A percentile compares a stretch with the other conserved stretches of the same genome.
These are phyloP conservation scores for Paratilapia polleni DNA, from an alignment of 2,113 vertebrate genomes.

Conservation along the genomic window DNA sequence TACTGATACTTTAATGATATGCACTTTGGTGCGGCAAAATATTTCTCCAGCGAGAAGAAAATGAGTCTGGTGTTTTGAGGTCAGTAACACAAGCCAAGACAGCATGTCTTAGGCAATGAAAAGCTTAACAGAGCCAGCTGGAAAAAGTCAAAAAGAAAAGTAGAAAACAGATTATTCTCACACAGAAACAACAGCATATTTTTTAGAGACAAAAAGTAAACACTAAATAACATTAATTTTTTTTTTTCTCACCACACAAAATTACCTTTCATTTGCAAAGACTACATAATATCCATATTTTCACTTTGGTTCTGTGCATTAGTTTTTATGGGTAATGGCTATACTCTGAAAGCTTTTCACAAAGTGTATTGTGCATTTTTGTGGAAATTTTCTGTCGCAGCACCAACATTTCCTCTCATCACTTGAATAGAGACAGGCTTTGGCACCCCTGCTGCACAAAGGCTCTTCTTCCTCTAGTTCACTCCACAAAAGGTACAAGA, in stretches of 20 bases:
- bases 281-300: neutral
- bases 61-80: conserved; percentile 56
- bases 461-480: neutral
- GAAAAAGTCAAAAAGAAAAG: conserved; percentile 9
- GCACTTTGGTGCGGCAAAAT: conserved; percentile 39
- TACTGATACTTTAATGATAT: conserved; percentile 45
- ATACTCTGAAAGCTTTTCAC: too few species aligned
- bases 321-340: neutral
- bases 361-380: neutral
- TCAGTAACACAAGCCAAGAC: conserved; percentile 49
- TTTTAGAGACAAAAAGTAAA: neutral
- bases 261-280: neutral
- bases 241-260: neutral
- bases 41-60: conserved; percentile 35
- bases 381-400: neutral
- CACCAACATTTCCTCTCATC: neutral
- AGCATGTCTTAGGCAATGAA: conserved; percentile 18
- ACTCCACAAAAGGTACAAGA: neutral
- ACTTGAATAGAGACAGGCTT: neutral
- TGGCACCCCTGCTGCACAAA: neutral
- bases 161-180: conserved; percentile 18
- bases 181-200: conserved; percentile 5
- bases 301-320: neutral
- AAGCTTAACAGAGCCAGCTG: conserved; percentile 23
- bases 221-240: neutral